Evolutionary conservation across 2,888 invertebrate species (phyloP).

Genomic region (Corythucha ciliata): DNA sequence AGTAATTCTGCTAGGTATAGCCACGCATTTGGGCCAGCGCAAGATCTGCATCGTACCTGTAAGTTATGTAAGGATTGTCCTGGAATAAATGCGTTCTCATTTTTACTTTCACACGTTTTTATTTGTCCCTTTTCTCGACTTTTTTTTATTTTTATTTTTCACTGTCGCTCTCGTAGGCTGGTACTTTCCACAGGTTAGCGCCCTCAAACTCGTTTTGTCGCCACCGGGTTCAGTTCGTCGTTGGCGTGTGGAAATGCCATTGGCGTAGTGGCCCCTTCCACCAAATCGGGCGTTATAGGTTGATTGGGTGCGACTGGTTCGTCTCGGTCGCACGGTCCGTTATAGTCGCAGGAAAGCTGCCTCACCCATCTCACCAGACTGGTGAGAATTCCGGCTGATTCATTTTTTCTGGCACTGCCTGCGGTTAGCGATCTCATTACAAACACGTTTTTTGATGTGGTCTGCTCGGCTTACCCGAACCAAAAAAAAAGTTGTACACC

Average conservation of each 20-base stretch:
- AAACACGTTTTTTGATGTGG: too few species aligned
- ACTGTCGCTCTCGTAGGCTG: background rate
- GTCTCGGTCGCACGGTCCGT: slow-evolving; percentile 21
- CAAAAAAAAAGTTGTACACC: slow-evolving; percentile 22
- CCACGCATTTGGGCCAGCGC: slow-evolving; percentile 26
- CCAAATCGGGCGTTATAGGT: too few species aligned
- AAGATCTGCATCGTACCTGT: slow-evolving; percentile 25
- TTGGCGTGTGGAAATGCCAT: background rate
- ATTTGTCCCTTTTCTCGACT: too few species aligned
- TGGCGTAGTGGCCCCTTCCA: slow-evolving; percentile 4
- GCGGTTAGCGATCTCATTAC: too few species aligned
- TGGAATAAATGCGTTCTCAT: slow-evolving; percentile 30
- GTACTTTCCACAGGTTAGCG: background rate
- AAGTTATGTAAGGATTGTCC: slow-evolving; percentile 26
- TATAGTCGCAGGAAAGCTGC: slow-evolving; percentile 19
- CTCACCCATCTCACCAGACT: slow-evolving; percentile 24
- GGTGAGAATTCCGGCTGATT: slow-evolving; percentile 24
- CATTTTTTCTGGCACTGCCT: too few species aligned
- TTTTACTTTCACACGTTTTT: too few species aligned
- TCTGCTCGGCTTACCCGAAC: slow-evolving; percentile 15
- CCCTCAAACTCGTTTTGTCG: background rate
- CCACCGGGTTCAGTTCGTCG: background rate
- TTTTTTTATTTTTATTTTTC: slow-evolving; percentile 26
- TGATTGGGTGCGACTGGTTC: slow-evolving; percentile 10
- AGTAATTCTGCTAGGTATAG: slow-evolving; percentile 25